phyloP scores from a whole-genome alignment of 2,113 vertebrate species.

The Dipodomys ordii region DNA sequence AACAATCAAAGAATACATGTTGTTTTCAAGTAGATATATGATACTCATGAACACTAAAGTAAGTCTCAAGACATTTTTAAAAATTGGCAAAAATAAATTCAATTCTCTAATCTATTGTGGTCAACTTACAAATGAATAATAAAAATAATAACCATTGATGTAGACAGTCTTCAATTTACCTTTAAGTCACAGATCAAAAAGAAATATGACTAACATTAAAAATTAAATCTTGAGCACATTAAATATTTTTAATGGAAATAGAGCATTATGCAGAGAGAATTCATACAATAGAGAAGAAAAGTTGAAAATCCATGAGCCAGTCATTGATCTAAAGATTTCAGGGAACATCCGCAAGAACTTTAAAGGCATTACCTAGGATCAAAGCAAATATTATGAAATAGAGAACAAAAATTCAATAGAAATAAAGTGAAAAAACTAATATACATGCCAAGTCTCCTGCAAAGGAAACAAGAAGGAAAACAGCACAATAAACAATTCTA shows the following conservation, averaged over 20 bases:
- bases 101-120: background rate
- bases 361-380: background rate
- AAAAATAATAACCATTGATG: background rate
- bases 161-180: background rate
- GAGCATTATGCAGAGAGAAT: background rate
- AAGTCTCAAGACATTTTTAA: background rate
- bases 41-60: background rate
- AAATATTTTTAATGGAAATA: background rate
- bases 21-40: background rate
- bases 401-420: background rate
- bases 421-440: background rate
- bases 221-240: background rate
- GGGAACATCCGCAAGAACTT: background rate
- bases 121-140: background rate
- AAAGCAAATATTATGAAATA: background rate
- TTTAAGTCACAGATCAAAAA: conserved; percentile 2
- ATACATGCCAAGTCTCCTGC: background rate
- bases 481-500: background rate
- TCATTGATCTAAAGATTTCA: background rate
- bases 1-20: background rate
- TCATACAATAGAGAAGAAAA: background rate
- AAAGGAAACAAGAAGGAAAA: background rate
- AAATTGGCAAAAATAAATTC: background rate
- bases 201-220: conserved; percentile 31
- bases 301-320: background rate